Conservation (phyloP, 2,113 vertebrate genomes). For the Eira barbara region DNA sequence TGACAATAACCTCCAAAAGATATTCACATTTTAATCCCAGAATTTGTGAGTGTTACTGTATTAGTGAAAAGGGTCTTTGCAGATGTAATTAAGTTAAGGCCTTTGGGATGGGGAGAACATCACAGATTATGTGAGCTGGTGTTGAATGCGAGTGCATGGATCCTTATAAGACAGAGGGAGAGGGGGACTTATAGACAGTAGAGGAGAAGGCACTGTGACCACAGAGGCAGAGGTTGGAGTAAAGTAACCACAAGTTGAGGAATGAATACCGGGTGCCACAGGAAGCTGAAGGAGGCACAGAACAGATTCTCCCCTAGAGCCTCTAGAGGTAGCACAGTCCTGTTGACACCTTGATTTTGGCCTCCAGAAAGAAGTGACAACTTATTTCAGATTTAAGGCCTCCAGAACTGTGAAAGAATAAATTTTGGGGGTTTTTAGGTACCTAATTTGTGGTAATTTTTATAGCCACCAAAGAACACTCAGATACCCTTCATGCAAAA, state of each 20-base stretch:
- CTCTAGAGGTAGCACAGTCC: fast-evolving
- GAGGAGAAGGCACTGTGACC: not conserved
- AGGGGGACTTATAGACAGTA: not conserved
- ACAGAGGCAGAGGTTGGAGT: not conserved
- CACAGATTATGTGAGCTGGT: not conserved
- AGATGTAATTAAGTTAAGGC: not conserved
- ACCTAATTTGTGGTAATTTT: not conserved
- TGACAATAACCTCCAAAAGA: not conserved
- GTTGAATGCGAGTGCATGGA: not conserved
- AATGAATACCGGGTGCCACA: not conserved
- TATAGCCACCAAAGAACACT: not conserved
- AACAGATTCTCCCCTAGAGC: not conserved
- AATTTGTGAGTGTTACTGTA: not conserved
- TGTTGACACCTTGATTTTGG: not conserved
- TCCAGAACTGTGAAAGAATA: not conserved
- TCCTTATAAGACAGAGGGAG: not conserved
- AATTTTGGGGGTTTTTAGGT: not conserved
- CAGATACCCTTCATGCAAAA: not conserved
- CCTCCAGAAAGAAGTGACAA: not conserved
- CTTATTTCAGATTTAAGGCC: not conserved
- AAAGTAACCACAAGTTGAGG: not conserved
- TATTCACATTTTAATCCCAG: not conserved
- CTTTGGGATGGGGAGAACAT: not conserved
- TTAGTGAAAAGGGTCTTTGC: not conserved
- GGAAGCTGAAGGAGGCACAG: not conserved